phyloP scores from a whole-genome alignment of 2,888 invertebrate species.

The Sarcophaga caerulescens region DNA sequence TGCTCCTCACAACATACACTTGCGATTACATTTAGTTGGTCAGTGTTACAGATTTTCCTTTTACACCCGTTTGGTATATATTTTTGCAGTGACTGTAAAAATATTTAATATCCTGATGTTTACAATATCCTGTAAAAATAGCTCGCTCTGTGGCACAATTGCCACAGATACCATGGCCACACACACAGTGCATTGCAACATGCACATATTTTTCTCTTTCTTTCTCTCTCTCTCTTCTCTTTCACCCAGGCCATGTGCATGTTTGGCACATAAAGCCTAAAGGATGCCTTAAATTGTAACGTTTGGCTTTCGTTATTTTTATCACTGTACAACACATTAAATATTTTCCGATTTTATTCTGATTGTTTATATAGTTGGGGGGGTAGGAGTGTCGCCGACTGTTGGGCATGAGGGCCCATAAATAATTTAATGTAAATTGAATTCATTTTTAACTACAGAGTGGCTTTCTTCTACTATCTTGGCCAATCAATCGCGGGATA shows the following conservation, averaged over 20 bases:
- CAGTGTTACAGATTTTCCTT: not conserved
- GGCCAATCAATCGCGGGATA: conserved; percentile 47
- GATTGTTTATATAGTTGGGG: conserved; percentile 4
- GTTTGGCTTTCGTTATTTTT: conserved; percentile 32
- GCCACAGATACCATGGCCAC: not conserved
- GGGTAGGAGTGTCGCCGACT: no score
- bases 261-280: not conserved
- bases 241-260: not conserved
- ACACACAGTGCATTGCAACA: not conserved
- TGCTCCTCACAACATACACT: not conserved
- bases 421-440: conserved; percentile 61
- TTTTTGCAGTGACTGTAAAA: not conserved
- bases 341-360: conserved; percentile 10
- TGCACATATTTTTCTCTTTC: no score
- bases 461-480: conserved; percentile 31
- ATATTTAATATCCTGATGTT: conserved; percentile 47
- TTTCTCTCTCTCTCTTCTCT: no score
- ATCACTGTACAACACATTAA: conserved; percentile 34
- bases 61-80: not conserved
- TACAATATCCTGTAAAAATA: conserved; percentile 41
- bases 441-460: conserved; percentile 46
- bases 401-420: conserved; percentile 10
- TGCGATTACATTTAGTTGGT: not conserved
- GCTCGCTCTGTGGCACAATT: not conserved
- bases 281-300: conserved; percentile 38